Percentiles rank a stretch among this genome's conserved stretches.
Conservation (phyloP, 1,140 invertebrate genomes). For the Bombus picipes region DNA sequence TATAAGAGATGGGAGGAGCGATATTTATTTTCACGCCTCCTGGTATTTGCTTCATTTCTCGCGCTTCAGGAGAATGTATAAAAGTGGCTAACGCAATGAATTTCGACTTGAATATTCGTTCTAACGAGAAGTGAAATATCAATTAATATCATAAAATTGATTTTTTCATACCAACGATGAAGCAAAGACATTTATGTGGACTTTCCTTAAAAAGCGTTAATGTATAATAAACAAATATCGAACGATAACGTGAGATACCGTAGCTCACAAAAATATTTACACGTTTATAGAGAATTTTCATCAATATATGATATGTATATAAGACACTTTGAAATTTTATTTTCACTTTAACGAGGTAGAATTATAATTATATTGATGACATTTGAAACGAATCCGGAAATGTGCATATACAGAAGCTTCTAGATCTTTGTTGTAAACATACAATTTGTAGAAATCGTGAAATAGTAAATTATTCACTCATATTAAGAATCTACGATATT, state of each 20-base stretch:
- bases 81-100: slow-evolving; percentile 5
- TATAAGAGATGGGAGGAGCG: background rate
- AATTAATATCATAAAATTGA: background rate
- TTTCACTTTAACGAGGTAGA: too few species aligned
- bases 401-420: too few species aligned
- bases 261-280: background rate
- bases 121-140: background rate
- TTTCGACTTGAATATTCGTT: background rate
- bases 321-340: too few species aligned
- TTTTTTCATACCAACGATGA: background rate
- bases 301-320: too few species aligned
- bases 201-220: background rate
- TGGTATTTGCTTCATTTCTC: background rate
- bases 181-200: background rate
- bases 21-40: slow-evolving; percentile 10
- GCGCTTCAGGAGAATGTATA: background rate
- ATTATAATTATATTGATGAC: too few species aligned
- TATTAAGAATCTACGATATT: background rate
- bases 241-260: background rate
- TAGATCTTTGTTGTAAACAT: too few species aligned
- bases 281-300: background rate
- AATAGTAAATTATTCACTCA: background rate
- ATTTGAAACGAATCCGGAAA: too few species aligned
- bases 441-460: too few species aligned
- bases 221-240: background rate